Percentiles rank a stretch among this genome's conserved stretches.
Evolutionary conservation across 2,113 vertebrate genomes (phyloP).

Genomic region (Pseudopodoces humilis): DNA sequence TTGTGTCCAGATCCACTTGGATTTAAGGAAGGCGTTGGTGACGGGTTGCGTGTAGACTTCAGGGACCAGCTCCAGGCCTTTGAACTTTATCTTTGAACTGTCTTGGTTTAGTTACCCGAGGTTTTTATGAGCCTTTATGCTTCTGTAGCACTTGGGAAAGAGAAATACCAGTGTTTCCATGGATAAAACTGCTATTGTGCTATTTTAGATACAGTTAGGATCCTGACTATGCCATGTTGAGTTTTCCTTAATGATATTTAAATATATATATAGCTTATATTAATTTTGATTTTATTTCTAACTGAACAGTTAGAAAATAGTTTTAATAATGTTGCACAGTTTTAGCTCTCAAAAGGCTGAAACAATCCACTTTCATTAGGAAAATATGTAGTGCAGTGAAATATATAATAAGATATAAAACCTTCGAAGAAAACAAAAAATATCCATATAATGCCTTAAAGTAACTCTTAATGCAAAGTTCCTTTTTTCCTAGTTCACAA

Average conservation of each 20-base stretch:
- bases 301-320: background rate
- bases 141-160: background rate
- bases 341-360: background rate
- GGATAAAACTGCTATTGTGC: background rate
- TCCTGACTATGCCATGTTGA: background rate
- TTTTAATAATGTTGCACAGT: background rate
- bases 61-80: background rate
- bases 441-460: background rate
- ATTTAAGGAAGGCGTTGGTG: background rate
- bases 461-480: background rate
- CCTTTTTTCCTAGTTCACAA: background rate
- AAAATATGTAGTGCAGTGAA: background rate
- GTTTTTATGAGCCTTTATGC: background rate
- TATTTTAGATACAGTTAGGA: background rate
- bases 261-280: background rate
- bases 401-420: background rate
- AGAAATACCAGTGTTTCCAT: background rate
- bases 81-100: background rate
- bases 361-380: background rate
- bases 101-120: background rate
- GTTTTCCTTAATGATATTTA: background rate
- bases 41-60: background rate
- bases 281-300: background rate
- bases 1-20: background rate
- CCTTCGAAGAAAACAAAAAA: background rate